These are phyloP conservation scores for Phalacrocorax carbo DNA, from an alignment of 2,113 vertebrate genomes.

Conservation along the genomic window DNA sequence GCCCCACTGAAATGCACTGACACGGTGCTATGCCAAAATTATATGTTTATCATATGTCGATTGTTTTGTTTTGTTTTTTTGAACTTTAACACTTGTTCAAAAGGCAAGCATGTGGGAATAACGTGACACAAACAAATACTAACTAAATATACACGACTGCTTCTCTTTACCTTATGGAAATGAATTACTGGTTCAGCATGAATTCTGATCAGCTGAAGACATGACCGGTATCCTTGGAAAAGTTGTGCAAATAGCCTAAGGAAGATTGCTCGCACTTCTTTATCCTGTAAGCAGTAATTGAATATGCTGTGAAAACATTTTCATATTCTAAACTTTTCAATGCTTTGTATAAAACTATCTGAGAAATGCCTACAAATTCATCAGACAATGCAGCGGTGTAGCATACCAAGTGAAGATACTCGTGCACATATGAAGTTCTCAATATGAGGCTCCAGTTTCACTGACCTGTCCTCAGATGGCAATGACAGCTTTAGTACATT, in stretches of 20 bases:
- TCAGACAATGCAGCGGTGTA: neutral
- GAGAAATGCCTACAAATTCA: neutral
- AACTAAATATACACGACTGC: neutral
- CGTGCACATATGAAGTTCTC: neutral
- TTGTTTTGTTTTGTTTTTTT: neutral
- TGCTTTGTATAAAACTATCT: neutral
- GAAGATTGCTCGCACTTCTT: slow-evolving; percentile 95
- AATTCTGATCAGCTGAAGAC: slow-evolving; percentile 96
- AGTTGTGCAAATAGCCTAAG: slow-evolving; percentile 97
- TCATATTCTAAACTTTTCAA: neutral
- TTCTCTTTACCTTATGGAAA: slow-evolving; percentile 92
- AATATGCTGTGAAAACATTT: neutral
- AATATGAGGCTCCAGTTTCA: neutral
- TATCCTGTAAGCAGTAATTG: slow-evolving; percentile 82
- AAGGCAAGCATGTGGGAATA: neutral
- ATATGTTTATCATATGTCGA: neutral
- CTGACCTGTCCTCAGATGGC: neutral
- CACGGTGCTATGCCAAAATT: neutral
- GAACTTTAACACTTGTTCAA: neutral
- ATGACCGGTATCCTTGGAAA: slow-evolving; percentile 97
- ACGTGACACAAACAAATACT: neutral
- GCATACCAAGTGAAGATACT: neutral
- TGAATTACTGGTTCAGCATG: slow-evolving; percentile 97
- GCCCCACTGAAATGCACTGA: neutral
- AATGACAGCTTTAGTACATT: neutral